Evolutionary conservation across 2,888 invertebrate genomes (phyloP).

Genomic region (Perdita meconis): DNA sequence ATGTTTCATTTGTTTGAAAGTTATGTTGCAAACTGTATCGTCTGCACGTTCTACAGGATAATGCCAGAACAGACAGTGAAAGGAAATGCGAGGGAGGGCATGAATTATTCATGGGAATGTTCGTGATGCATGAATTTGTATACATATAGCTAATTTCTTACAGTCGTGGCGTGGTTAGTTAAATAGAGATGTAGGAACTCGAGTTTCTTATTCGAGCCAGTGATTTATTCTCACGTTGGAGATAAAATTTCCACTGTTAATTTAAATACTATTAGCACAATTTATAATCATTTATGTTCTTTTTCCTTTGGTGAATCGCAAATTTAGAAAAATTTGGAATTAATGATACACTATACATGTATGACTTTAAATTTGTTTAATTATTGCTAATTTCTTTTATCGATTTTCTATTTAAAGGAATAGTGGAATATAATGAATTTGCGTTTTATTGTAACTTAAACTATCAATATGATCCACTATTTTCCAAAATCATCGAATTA

Average conservation of each 20-base stretch:
- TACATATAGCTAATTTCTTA: constrained; percentile 59
- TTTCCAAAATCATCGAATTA: too few relatives aligned
- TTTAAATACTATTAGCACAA: neutral
- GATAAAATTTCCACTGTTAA: neutral
- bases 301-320: too few relatives aligned
- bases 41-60: constrained; percentile 44
- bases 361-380: too few relatives aligned
- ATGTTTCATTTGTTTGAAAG: constrained; percentile 22
- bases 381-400: too few relatives aligned
- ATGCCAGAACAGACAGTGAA: constrained; percentile 48
- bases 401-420: too few relatives aligned
- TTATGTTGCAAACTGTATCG: constrained; percentile 32
- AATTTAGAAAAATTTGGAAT: too few relatives aligned
- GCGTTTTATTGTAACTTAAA: neutral
- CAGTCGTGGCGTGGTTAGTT: constrained; percentile 21
- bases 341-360: too few relatives aligned
- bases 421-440: neutral
- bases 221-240: neutral
- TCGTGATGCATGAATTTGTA: constrained; percentile 60
- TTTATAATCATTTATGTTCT: too few relatives aligned
- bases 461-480: too few relatives aligned
- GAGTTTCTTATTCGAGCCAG: constrained; percentile 18
- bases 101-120: constrained; percentile 60
- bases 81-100: constrained; percentile 44
- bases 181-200: constrained; percentile 35